Conservation (phyloP, 2,113 vertebrate species). For the Sarotherodon lohbergeri region DNA sequence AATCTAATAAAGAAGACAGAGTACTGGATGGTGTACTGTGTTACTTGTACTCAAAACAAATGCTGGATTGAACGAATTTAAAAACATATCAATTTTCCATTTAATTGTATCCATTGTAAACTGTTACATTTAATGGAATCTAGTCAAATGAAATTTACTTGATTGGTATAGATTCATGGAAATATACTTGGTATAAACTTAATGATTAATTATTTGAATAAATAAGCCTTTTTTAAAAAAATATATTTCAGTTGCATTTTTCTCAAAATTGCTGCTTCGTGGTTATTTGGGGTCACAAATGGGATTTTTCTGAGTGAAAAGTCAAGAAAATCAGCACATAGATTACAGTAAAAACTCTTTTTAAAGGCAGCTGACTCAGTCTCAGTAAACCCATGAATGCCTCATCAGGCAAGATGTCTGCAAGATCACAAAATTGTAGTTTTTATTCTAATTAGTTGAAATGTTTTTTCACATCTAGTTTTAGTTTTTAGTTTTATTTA, state of each 20-base stretch:
- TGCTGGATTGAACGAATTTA: not conserved
- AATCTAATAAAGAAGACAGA: not conserved
- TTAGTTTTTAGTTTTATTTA: not conserved
- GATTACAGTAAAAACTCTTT: not conserved
- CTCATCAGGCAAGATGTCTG: not conserved
- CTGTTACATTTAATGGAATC: not conserved
- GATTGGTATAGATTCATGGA: not conserved
- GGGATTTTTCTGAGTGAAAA: not conserved
- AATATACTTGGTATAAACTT: not conserved
- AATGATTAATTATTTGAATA: not conserved
- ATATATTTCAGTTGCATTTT: not conserved
- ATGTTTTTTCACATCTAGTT: not conserved
- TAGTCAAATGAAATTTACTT: not conserved
- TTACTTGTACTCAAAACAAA: not conserved
- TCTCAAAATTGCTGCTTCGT: not conserved
- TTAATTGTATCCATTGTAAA: not conserved
- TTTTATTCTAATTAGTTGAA: not conserved
- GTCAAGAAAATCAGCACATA: not conserved
- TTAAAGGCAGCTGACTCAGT: not conserved
- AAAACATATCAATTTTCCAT: fast-evolving
- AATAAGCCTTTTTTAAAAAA: not conserved
- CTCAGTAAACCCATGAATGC: not conserved
- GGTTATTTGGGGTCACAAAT: not conserved
- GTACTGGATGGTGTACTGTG: not conserved
- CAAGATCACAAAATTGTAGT: not conserved